Base-by-base conservation (phyloP, 2,113 vertebrate species). In the Dipodomys ordii region DNA sequence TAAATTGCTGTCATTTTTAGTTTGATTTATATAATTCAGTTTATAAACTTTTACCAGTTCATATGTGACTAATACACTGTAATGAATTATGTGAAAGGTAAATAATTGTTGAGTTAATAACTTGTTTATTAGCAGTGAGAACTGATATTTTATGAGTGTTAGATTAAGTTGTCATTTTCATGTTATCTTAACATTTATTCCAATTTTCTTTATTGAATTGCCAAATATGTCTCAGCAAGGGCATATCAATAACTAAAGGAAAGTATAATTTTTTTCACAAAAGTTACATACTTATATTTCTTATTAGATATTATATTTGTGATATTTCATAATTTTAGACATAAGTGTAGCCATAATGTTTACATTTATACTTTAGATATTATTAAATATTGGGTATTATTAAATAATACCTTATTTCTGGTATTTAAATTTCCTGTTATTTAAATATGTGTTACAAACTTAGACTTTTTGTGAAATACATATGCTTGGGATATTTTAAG, bases 401-500 rank as follows among this genome's bases (percentile, higher is more conserved):
- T 83, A 76, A 88, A 30, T 92, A 76, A 20, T 84, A 32, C 74
- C 73, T 86, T 73, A 62, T 83, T 20, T 83, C 77, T 39, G 39
- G 39, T 39, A 39, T 39, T 39, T 39, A 39, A 39, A 91, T 82
- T 78, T 88, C 27, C 46, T 91, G 6, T 23, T 78, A 78, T 76
- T 94, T 92, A 64, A 88, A 71, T 88, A 30, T 46, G 2, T 88
- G 15, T 11, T 7, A 76, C 87, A 73, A 93, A 88, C 49, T 76
- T 71, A 91, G 2, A 72, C 19, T 91, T 90, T 83, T 30, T 87
- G 57, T 95, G 39, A 85, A 86, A 87, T 83, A 19, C 3, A 80
- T 77, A 35, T 94, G 30, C 91, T 91, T 79, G 57, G 80, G 80
- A 18, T 94, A 73, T 85, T 94, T 96, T 83, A 94, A 88, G 74